Conservation (phyloP, 2,888 invertebrate genomes). For the Abrostola tripartita region DNA sequence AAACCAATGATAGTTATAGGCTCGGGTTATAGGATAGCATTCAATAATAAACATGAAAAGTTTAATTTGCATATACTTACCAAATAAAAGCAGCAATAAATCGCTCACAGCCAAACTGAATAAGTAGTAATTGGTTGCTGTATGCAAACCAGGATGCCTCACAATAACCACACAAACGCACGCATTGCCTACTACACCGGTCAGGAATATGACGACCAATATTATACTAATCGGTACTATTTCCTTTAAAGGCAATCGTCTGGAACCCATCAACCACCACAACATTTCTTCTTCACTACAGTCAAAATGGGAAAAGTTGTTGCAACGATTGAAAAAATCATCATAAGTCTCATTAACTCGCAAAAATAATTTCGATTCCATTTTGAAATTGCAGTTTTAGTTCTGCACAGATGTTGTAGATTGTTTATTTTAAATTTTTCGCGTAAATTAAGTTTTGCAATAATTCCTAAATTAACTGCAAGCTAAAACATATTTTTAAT, state of each 20-base stretch:
- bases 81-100: constrained; percentile 93
- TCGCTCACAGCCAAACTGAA: constrained; percentile 97
- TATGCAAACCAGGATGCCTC: constrained; percentile 93
- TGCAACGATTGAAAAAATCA: constrained; percentile 82
- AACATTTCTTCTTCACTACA: constrained; percentile 89
- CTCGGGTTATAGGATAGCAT: too few species aligned
- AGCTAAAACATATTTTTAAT: not conserved
- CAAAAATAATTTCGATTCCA: constrained; percentile 70
- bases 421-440: not conserved
- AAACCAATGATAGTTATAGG: too few species aligned
- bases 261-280: constrained; percentile 89
- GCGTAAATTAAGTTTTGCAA: not conserved
- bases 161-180: constrained; percentile 95
- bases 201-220: constrained; percentile 93
- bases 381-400: constrained; percentile 43
- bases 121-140: constrained; percentile 97
- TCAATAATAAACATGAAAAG: too few species aligned
- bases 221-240: constrained; percentile 90
- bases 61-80: constrained; percentile 87
- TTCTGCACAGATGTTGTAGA: not conserved
- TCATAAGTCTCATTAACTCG: constrained; percentile 79
- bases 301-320: constrained; percentile 85
- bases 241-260: constrained; percentile 88
- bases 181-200: constrained; percentile 95
- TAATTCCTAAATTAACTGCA: too few species aligned